Evolutionary conservation across 2,113 vertebrate genomes (phyloP), one percentile per base, ranked within the genome.

Genomic region (Acrocephalus arundinaceus): DNA sequence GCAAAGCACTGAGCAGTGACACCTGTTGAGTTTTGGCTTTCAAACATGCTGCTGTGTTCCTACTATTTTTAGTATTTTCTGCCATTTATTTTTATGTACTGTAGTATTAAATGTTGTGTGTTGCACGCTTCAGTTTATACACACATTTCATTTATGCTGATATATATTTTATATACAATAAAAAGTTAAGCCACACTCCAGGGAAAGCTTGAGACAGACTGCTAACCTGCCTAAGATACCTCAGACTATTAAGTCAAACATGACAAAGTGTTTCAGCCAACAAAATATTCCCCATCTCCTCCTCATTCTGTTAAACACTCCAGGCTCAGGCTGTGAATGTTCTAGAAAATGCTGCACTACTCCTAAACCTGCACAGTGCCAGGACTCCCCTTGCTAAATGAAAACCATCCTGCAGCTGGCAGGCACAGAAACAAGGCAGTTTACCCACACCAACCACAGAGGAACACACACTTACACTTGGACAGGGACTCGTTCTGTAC

Each of bases 391-490:
- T 65, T 6, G 1, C 33, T 85, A 28, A 66, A 51, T 8, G 9
- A 46, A 57, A n/a, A 21, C 43, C 20, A 33, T 10, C 27, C 68
- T 67, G 54, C 23, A 72, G 37, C 52, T 48, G 57, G 31, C 54
- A 90, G 49, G 63, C 85, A 39, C 2, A 30, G 52, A 66, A 54
- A 3, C 18, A 55, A 41, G 31, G 43, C 33, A 48, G 46, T 73
- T 89, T 57, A 70, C 20, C 81, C 83, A 25, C 18, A 62, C 2
- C 76, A 79, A 20, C 39, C 33, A 66, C 33, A 11, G 65, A 87
- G 39, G 66, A 90, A 87, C 84, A 61, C 2, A 10, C 39, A 94
- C 98, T 95, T 98, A 99, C 99, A 70, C 79, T 96, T 98, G 5
- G 81, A 37, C 23, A 98, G 97, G 17, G 97, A 93, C 63, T 98